phyloP scores from a whole-genome alignment of 2,888 invertebrate species.

The Catotricha subobsoleta region DNA sequence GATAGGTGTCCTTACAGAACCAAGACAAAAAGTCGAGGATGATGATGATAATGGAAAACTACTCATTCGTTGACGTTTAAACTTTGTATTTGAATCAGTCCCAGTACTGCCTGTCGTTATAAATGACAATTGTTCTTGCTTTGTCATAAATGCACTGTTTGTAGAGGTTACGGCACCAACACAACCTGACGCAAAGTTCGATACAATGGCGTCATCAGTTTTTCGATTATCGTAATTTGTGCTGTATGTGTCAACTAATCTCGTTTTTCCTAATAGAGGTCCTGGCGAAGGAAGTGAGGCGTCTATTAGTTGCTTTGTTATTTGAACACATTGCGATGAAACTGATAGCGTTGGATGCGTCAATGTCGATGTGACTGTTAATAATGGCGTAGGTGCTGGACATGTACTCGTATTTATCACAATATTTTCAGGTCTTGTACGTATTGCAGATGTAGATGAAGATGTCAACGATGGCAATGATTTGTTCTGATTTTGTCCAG shows the following conservation, averaged over 20 bases:
- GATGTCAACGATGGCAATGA: background rate
- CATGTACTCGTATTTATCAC: conserved; percentile 21
- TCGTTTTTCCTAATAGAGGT: conserved; percentile 62
- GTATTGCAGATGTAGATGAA: background rate
- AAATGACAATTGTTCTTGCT: too few species aligned
- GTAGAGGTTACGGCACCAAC: too few species aligned
- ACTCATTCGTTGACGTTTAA: too few species aligned
- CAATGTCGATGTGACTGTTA: conserved; percentile 1
- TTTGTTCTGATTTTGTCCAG: background rate
- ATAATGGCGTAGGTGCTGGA: conserved; percentile 1
- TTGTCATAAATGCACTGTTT: too few species aligned
- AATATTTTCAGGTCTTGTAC: conserved; percentile 37
- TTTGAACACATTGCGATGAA: conserved; percentile 4
- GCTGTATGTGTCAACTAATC: conserved; percentile 45
- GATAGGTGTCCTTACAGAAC: too few species aligned
- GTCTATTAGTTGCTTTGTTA: conserved; percentile 27
- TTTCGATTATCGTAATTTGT: conserved; percentile 17
- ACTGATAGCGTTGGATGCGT: background rate
- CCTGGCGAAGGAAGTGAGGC: conserved; percentile 65
- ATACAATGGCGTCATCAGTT: conserved; percentile 22
- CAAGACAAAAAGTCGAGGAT: too few species aligned
- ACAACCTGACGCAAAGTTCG: too few species aligned
- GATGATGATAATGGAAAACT: too few species aligned
- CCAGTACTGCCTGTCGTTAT: too few species aligned
- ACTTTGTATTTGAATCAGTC: too few species aligned